Conservation (phyloP, 2,888 invertebrate species). For the Odontothrips loti region DNA sequence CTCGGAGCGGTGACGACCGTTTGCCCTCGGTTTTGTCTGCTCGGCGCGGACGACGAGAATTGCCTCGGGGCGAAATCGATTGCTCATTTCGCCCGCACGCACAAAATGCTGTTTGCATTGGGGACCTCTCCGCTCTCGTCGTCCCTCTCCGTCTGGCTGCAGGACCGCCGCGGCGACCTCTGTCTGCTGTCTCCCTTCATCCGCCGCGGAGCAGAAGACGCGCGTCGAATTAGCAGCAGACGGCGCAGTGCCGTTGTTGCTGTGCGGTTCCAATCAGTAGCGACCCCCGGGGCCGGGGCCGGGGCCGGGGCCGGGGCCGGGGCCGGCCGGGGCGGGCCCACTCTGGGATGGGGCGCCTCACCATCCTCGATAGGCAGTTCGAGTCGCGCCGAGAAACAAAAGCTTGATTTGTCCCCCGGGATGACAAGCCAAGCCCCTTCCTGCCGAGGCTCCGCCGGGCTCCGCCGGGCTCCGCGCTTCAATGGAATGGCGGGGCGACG, state of each 20-base stretch:
- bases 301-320: not conserved
- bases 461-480: no score
- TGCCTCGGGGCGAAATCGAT: not conserved
- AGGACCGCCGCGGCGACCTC: not conserved
- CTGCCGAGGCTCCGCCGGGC: not conserved
- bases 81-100: not conserved
- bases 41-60: not conserved
- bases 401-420: conserved; percentile 21
- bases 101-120: not conserved
- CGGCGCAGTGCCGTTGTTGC: not conserved
- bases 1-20: no score
- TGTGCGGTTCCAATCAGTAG: not conserved
- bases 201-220: not conserved
- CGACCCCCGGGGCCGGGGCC: not conserved
- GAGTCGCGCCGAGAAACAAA: conserved; percentile 20
- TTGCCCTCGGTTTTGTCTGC: no score
- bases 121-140: not conserved
- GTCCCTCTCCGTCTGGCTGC: not conserved
- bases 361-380: conserved; percentile 7
- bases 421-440: not conserved
- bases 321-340: no score
- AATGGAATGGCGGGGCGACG: not conserved
- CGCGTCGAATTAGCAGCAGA: not conserved
- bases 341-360: no score
- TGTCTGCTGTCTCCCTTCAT: not conserved